Percentiles rank a stretch among this genome's conserved stretches.
Conservation (phyloP, 2,113 vertebrate genomes). For the Leucopternis melanops region DNA sequence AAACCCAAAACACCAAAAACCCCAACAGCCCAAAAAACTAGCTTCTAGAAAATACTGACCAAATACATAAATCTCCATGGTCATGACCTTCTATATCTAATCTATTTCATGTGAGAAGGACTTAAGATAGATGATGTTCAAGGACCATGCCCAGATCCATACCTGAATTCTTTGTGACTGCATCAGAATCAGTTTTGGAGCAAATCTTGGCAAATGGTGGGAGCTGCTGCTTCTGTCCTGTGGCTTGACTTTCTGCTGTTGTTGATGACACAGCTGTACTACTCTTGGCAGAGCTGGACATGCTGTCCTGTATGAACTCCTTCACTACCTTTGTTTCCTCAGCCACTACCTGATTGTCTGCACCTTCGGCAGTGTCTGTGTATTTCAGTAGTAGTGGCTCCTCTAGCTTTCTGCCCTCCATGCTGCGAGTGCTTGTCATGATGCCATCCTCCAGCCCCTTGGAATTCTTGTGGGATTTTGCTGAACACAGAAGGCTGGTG, state of each 20-base stretch:
- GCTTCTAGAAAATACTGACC: neutral
- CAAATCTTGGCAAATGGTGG: slow-evolving; percentile 46
- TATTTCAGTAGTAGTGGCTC: slow-evolving; percentile 3
- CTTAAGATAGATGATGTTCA: neutral
- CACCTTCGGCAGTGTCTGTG: neutral
- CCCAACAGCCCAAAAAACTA: neutral
- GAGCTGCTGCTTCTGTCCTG: slow-evolving; percentile 50
- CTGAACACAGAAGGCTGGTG: neutral
- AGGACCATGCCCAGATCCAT: neutral
- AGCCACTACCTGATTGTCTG: neutral
- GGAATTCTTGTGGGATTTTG: slow-evolving; percentile 22
- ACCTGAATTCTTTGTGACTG: slow-evolving; percentile 17
- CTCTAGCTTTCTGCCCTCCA: neutral
- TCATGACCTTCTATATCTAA: neutral
- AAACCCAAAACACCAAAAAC: neutral
- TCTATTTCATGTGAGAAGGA: neutral
- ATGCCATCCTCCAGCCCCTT: neutral
- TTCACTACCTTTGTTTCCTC: slow-evolving; percentile 23
- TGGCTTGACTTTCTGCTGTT: neutral
- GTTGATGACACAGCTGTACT: neutral
- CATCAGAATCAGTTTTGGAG: neutral
- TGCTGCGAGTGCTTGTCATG: neutral
- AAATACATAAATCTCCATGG: neutral
- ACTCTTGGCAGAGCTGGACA: neutral
- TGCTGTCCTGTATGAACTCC: slow-evolving; percentile 17